Percentiles rank a stretch among this genome's conserved stretches.
Evolutionary conservation across 1,140 invertebrate genomes (phyloP).

Genomic region (Latrodectus geometricus): DNA sequence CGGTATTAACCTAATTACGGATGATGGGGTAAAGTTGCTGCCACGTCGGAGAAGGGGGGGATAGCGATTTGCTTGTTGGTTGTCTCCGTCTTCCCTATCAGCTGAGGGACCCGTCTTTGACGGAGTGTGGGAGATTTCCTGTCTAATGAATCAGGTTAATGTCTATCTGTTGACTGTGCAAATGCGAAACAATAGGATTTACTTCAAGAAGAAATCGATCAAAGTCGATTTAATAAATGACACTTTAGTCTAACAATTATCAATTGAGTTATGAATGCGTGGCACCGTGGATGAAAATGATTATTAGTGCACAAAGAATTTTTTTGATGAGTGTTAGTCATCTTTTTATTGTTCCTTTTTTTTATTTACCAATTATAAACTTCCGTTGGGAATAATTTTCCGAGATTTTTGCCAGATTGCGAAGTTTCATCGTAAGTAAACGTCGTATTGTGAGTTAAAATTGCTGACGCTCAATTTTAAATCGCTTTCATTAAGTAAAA

Average conservation of each 20-base stretch:
- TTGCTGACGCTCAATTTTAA: no score
- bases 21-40: not conserved
- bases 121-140: not conserved
- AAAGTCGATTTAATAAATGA: not conserved
- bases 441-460: no score
- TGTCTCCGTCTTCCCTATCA: not conserved
- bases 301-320: no score
- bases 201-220: not conserved
- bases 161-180: not conserved
- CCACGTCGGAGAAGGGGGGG: not conserved
- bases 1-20: conserved; percentile 46
- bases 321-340: no score
- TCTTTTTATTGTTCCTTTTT: no score
- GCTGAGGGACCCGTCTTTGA: not conserved
- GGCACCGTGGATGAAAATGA: no score
- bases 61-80: not conserved
- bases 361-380: no score
- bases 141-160: conserved; percentile 26
- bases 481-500: no score
- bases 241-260: not conserved
- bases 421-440: no score
- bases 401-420: no score
- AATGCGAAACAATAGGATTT: conserved; percentile 9
- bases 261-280: no score
- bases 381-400: no score